phyloP scores from a whole-genome alignment of 1,140 invertebrate genomes.

The Bombus difficillimus region DNA sequence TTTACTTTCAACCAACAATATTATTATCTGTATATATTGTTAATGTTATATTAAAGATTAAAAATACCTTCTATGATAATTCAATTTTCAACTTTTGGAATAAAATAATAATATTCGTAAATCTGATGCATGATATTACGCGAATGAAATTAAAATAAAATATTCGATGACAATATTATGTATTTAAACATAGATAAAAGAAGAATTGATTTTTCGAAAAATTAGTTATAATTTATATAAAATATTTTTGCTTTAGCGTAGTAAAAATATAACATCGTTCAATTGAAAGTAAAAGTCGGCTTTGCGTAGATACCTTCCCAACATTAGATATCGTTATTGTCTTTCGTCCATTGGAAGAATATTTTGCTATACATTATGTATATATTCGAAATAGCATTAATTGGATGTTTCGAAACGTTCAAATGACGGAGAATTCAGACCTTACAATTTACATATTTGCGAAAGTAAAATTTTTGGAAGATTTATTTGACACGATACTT shows the following conservation, averaged over 20 bases:
- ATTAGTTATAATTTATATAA: background rate
- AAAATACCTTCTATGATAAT: too few species aligned
- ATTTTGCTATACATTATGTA: background rate
- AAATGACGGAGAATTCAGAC: background rate
- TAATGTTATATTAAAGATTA: background rate
- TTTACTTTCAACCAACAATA: background rate
- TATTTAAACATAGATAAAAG: background rate
- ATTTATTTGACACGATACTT: background rate
- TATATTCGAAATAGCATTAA: background rate
- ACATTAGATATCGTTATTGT: slow-evolving; percentile 32
- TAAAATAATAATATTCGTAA: background rate
- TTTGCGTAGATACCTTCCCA: background rate
- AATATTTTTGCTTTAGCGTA: background rate
- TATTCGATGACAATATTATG: background rate
- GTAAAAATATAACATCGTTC: background rate
- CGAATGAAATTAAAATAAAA: background rate
- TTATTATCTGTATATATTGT: too few species aligned
- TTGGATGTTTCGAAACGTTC: background rate
- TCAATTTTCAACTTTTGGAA: background rate
- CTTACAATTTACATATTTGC: background rate
- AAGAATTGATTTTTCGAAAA: background rate
- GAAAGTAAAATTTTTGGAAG: background rate
- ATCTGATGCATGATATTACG: background rate
- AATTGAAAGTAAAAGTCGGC: background rate
- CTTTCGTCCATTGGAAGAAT: slow-evolving; percentile 17